Evolutionary conservation across 2,797 vertebrate species (phyloP).

Genomic region (Dipus sagitta): DNA sequence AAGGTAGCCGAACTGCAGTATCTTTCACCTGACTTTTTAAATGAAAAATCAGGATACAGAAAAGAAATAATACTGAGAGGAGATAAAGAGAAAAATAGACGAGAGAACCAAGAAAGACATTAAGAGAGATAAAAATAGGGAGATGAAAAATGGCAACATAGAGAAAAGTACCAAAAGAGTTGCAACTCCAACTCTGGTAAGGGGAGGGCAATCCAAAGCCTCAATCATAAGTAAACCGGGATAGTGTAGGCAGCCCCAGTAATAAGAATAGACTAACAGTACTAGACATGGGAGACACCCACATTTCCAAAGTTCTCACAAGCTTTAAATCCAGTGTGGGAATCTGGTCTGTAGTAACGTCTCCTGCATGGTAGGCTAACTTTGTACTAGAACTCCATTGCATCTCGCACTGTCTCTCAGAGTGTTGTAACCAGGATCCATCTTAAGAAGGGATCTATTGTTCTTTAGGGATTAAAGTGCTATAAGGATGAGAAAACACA

Average conservation of each 20-base stretch:
- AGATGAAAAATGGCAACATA: neutral
- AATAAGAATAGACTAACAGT: neutral
- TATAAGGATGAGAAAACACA: neutral
- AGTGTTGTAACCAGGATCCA: neutral
- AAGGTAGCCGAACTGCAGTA: neutral
- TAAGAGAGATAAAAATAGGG: neutral
- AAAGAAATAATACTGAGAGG: neutral
- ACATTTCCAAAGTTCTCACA: neutral
- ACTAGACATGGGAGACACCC: neutral
- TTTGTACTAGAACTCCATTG: neutral
- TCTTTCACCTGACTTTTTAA: neutral
- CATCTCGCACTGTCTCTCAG: neutral
- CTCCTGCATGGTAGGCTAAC: neutral
- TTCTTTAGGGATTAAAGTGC: neutral
- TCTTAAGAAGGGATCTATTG: neutral
- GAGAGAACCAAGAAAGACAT: neutral
- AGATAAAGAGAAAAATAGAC: neutral
- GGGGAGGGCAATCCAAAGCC: neutral
- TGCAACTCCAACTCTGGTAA: neutral
- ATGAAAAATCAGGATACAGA: neutral
- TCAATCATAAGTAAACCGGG: neutral
- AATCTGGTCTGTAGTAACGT: neutral
- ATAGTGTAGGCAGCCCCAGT: neutral
- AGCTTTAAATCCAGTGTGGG: neutral
- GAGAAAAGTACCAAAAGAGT: neutral